phyloP scores from a whole-genome alignment of 2,113 vertebrate species.

The Catharus bicknelli region DNA sequence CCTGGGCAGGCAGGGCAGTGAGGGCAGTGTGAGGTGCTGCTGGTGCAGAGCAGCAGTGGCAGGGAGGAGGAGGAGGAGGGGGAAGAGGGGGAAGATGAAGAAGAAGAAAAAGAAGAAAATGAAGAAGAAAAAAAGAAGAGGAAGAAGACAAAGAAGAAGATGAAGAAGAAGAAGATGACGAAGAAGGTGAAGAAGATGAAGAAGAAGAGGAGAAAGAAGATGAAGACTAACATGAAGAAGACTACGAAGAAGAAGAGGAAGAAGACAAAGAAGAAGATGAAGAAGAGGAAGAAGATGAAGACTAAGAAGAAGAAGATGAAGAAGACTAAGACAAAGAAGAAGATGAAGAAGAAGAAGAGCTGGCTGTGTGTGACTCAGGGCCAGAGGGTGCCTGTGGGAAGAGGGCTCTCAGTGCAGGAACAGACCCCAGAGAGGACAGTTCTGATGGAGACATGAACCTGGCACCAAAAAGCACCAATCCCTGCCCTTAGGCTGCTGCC shows the following conservation, averaged over 20 bases:
- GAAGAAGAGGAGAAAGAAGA: not conserved
- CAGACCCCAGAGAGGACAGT: not conserved
- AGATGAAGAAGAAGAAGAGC: not conserved
- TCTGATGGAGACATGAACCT: not conserved
- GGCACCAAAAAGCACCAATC: not conserved
- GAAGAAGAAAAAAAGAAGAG: not conserved
- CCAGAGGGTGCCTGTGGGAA: not conserved
- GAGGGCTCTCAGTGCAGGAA: not conserved
- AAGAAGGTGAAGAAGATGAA: not conserved
- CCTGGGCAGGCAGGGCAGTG: fast-evolving
- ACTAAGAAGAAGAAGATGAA: too few species aligned
- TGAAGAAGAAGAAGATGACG: too few species aligned
- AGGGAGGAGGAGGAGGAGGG: not conserved
- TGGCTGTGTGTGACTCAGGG: fast-evolving
- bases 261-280: too few species aligned
- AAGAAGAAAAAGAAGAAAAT: too few species aligned
- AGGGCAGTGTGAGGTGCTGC: not conserved
- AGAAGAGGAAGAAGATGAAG: too few species aligned
- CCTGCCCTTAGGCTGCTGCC: not conserved
- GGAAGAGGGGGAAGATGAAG: not conserved
- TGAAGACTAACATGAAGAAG: not conserved
- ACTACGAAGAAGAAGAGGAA: not conserved
- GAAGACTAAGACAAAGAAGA: too few species aligned
- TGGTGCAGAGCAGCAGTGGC: not conserved
- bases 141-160: too few species aligned